Percentiles rank a stretch among this genome's conserved stretches.
phyloP scores from a whole-genome alignment of 2,113 vertebrate species.

The Shinisaurus crocodilurus region DNA sequence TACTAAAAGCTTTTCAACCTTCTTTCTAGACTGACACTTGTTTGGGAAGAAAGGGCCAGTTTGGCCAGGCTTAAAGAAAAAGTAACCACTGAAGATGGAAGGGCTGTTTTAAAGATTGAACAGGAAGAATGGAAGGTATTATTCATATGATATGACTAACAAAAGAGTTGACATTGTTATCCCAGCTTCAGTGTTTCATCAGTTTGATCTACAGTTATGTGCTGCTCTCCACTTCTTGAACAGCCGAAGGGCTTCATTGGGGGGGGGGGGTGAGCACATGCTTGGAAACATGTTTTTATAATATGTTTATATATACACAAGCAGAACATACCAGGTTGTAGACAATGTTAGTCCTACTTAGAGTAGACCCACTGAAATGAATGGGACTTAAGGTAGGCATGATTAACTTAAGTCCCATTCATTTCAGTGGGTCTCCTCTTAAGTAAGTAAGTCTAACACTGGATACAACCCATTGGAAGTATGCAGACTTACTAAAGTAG shows the following conservation, averaged over 20 bases:
- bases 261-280: too few species aligned
- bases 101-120: slow-evolving; percentile 88
- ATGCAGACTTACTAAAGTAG: background rate
- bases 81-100: slow-evolving; percentile 86
- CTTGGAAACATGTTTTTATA: background rate
- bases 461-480: background rate
- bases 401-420: too few species aligned
- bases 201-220: background rate
- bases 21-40: slow-evolving; percentile 76
- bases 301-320: background rate
- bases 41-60: slow-evolving; percentile 89
- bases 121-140: slow-evolving; percentile 95
- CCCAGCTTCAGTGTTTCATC: background rate
- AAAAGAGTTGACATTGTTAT: slow-evolving; percentile 38
- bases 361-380: too few species aligned
- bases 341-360: too few species aligned
- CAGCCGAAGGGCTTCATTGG: background rate
- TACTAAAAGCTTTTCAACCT: background rate
- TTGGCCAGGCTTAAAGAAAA: slow-evolving; percentile 89
- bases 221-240: background rate
- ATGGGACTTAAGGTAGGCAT: too few species aligned
- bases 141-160: background rate
- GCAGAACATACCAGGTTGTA: background rate
- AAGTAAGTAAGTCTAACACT: too few species aligned
- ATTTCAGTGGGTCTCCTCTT: too few species aligned